Evolutionary conservation across 2,113 vertebrate species (phyloP).

Genomic region (Grammomys surdaster): DNA sequence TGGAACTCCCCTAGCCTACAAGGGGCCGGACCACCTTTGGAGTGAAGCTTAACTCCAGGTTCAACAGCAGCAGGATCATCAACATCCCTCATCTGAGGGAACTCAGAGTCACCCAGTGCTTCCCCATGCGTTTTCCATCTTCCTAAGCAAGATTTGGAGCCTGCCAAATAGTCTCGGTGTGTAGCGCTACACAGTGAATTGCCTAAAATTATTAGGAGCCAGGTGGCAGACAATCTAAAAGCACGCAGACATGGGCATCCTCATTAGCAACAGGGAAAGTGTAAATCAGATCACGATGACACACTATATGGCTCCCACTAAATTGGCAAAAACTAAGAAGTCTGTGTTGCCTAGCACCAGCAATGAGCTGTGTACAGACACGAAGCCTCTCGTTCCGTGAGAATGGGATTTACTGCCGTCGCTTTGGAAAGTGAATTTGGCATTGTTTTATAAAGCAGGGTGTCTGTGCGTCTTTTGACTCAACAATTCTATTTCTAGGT

Average conservation of each 20-base stretch:
- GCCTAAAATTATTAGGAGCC: slow-evolving; percentile 48
- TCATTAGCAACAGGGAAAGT: slow-evolving; percentile 17
- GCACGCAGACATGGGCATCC: neutral
- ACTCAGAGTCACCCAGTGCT: neutral
- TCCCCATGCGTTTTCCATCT: neutral
- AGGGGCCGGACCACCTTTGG: neutral
- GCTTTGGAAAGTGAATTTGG: neutral
- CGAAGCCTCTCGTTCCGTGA: neutral
- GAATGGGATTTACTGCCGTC: neutral
- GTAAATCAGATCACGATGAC: neutral
- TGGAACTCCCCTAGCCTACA: neutral
- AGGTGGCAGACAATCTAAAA: slow-evolving; percentile 36
- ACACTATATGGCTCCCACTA: slow-evolving; percentile 14
- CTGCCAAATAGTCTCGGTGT: neutral
- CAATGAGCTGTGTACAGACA: neutral
- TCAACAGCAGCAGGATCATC: neutral
- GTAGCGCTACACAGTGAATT: neutral
- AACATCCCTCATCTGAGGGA: too few relatives aligned
- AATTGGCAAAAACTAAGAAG: neutral
- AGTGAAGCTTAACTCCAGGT: neutral
- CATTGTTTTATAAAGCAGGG: neutral
- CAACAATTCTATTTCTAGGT: neutral
- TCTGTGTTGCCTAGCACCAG: neutral
- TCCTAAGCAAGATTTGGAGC: neutral
- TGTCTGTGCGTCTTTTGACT: neutral